Conservation (phyloP, 2,888 invertebrate species). For the Tetragnatha montana region DNA sequence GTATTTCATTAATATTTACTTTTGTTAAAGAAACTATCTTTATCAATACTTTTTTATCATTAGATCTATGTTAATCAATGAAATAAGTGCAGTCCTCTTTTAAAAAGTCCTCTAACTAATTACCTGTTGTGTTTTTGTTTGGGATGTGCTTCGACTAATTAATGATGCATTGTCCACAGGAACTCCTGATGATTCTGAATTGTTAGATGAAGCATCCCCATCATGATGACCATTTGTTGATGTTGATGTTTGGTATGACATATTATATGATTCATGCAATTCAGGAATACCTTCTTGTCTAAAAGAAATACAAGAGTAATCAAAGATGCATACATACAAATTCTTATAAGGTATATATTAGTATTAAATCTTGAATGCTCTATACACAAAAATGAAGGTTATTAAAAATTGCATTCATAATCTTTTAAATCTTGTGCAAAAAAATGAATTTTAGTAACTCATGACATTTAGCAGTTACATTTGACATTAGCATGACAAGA, state of each 20-base stretch:
- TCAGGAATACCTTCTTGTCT: conserved; percentile 71
- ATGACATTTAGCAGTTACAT: no score
- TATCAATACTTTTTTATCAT: background rate
- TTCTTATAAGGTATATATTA: background rate
- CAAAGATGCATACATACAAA: background rate
- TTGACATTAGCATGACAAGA: no score
- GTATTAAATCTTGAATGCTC: background rate
- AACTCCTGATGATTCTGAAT: conserved; percentile 56
- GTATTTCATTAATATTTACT: no score
- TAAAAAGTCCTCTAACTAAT: conserved; percentile 1
- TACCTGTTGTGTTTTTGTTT: conserved; percentile 72
- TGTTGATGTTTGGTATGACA: conserved; percentile 64
- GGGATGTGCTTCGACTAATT: conserved; percentile 71
- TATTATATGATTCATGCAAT: conserved; percentile 68
- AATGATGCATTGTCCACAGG: conserved; percentile 71
- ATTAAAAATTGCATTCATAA: background rate
- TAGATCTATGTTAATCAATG: background rate
- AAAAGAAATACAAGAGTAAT: conserved; percentile 7
- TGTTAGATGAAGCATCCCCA: conserved; percentile 65
- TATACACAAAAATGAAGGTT: background rate
- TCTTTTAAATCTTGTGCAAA: no score
- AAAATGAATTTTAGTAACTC: no score
- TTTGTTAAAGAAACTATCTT: background rate
- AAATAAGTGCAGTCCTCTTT: background rate
- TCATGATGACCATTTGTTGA: conserved; percentile 69